These are phyloP conservation scores for Hyperoplus lanceolatus DNA, from an alignment of 2,797 vertebrate species.

Conservation along the genomic window DNA sequence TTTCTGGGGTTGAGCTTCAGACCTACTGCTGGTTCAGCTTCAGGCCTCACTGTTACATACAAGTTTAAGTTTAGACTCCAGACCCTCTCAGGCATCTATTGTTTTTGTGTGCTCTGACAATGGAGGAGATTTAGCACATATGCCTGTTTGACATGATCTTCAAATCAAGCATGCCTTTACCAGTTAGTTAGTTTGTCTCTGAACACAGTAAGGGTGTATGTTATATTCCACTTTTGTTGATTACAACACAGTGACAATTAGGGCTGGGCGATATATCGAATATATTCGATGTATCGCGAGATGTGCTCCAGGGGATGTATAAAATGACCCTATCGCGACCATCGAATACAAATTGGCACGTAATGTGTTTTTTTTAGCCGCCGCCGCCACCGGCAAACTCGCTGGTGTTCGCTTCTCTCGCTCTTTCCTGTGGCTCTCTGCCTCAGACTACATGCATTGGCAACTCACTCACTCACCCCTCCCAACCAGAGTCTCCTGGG, in stretches of 20 bases:
- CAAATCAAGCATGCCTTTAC: background rate
- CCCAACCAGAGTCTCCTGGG: too few relatives aligned
- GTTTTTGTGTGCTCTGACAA: conserved; percentile 24
- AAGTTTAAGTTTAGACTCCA: conserved; percentile 50
- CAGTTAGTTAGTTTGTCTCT: background rate
- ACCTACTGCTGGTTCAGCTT: conserved; percentile 62
- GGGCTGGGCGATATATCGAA: too few relatives aligned
- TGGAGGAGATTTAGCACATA: conserved; percentile 10
- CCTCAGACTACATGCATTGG: too few relatives aligned
- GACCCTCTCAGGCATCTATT: conserved; percentile 37
- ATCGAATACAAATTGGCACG: too few relatives aligned
- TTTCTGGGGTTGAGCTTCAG: conserved; percentile 57
- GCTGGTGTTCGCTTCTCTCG: too few relatives aligned
- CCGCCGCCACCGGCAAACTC: too few relatives aligned
- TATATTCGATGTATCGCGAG: too few relatives aligned
- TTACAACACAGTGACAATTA: conserved; percentile 1
- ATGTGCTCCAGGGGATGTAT: too few relatives aligned
- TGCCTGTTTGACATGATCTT: conserved; percentile 15
- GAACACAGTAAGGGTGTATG: background rate
- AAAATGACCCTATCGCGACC: too few relatives aligned
- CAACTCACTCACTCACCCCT: too few relatives aligned
- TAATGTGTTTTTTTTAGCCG: too few relatives aligned
- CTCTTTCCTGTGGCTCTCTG: too few relatives aligned
- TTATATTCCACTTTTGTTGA: background rate
- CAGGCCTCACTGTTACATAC: conserved; percentile 36